These are phyloP conservation scores for Zeugodacus cucurbitae DNA, from an alignment of 1,140 invertebrate species.

Conservation along the genomic window DNA sequence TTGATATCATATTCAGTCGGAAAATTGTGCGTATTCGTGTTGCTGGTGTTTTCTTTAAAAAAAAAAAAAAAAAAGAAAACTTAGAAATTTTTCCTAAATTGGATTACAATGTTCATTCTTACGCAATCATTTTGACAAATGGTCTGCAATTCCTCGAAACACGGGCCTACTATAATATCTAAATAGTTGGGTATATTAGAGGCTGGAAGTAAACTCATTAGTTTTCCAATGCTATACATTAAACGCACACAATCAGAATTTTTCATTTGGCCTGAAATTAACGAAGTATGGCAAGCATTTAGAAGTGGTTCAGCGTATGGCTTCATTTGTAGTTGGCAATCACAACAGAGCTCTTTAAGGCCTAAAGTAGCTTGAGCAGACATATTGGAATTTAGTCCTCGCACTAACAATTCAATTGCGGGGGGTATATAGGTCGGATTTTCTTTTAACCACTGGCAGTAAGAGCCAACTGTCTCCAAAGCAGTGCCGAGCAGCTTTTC, in stretches of 20 bases:
- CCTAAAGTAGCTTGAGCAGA: constrained; percentile 84
- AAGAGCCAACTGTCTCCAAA: constrained; percentile 80
- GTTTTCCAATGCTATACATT: constrained; percentile 82
- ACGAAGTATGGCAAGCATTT: constrained; percentile 69
- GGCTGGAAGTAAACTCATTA: constrained; percentile 75
- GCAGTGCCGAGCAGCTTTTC: constrained; percentile 74
- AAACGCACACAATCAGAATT: constrained; percentile 75
- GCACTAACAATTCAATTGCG: constrained; percentile 74
- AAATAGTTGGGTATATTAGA: constrained; percentile 76
- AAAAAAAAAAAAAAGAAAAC: neutral
- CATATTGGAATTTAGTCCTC: constrained; percentile 76
- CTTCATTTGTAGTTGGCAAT: constrained; percentile 78
- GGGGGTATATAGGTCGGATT: constrained; percentile 70
- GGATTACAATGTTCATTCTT: constrained; percentile 42
- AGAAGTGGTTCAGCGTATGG: constrained; percentile 80
- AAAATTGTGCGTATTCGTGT: constrained; percentile 68
- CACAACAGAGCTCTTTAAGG: constrained; percentile 84
- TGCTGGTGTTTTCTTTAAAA: constrained; percentile 65
- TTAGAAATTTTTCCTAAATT: neutral
- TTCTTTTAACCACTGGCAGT: constrained; percentile 83
- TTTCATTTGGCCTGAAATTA: constrained; percentile 70
- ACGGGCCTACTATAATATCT: constrained; percentile 75
- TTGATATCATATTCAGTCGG: constrained; percentile 77
- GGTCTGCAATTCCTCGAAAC: constrained; percentile 73
- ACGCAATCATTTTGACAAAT: constrained; percentile 68